Base-by-base conservation (phyloP, 2,888 invertebrate species). In the Pantelozetes paolii region DNA sequence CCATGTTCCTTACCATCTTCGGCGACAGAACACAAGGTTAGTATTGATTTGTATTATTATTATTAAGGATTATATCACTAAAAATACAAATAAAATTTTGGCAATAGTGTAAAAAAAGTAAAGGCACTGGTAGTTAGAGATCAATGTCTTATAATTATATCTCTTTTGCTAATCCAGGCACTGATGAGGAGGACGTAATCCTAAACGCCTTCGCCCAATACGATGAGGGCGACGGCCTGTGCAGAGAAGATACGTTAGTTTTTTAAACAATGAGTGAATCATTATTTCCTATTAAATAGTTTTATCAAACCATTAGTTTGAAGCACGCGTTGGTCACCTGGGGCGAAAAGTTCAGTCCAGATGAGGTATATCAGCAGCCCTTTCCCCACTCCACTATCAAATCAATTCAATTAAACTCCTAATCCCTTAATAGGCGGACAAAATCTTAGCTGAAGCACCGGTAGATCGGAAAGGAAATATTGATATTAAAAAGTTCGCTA, bases 121-220 rank as follows among this genome's bases (percentile, higher is more conserved):
- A n/a, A n/a, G n/a, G n/a, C n/a, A n/a, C n/a, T n/a, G n/a, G n/a
- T n/a, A n/a, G n/a, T n/a, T n/a, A n/a, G n/a, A n/a, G n/a, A n/a
- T n/a, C n/a, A n/a, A n/a, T n/a, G n/a, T n/a, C n/a, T n/a, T n/a
- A n/a, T n/a, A n/a, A n/a, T n/a, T n/a, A n/a, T n/a, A n/a, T n/a
- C n/a, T n/a, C n/a, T n/a, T n/a, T n/a, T n/a, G n/a, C n/a, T n/a
- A n/a, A 6, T n/a, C 11, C 78, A 85, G 89, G 89, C 82, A 86
- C 89, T 80, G 94, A 94, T 84, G 94, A 94, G 80, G 94, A 94
- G 82, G 92, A 91, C 79, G 92, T 92, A 81, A 92, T 95, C 83
- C 88, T 91, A 84, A 90, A 88, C 83, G 94, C 94, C 83, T 94
- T 95, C 89, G 90, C 89, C 85, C 89, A 91, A 84, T 94, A 94